Evolutionary conservation across 2,113 vertebrate genomes (phyloP).

Genomic region (Epinephelus moara): DNA sequence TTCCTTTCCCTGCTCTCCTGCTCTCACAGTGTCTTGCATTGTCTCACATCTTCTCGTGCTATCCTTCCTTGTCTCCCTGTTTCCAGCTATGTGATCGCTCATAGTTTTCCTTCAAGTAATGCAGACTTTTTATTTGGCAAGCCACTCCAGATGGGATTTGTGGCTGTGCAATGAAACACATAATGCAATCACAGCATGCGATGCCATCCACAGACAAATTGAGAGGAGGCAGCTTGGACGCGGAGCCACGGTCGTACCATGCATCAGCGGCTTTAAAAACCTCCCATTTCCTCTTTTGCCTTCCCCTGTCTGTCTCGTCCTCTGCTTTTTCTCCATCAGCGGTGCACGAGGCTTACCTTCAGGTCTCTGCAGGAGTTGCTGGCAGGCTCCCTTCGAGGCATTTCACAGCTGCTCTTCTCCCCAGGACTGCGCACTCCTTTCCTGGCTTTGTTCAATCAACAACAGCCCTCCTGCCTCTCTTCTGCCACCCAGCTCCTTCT

Average conservation of each 20-base stretch:
- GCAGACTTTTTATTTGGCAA: constrained; percentile 41
- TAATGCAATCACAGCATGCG: constrained; percentile 56
- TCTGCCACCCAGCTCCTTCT: constrained; percentile 76
- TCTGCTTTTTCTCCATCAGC: constrained; percentile 33
- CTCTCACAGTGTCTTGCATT: constrained; percentile 27
- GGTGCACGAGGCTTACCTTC: constrained; percentile 78
- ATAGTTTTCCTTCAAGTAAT: constrained; percentile 26
- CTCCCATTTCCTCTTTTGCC: constrained; percentile 37
- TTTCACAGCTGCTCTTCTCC: constrained; percentile 76
- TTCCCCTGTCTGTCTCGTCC: constrained; percentile 33
- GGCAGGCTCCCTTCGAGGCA: constrained; percentile 79
- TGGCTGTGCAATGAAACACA: constrained; percentile 42
- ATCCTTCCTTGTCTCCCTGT: neutral
- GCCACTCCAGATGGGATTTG: constrained; percentile 40
- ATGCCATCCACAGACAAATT: constrained; percentile 56
- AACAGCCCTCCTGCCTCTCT: constrained; percentile 69
- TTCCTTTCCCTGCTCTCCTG: constrained; percentile 30
- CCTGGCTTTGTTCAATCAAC: constrained; percentile 75
- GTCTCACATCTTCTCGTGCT: constrained; percentile 11
- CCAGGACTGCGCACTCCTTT: constrained; percentile 74
- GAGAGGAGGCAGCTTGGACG: constrained; percentile 51
- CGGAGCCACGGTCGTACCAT: constrained; percentile 46
- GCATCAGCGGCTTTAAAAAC: constrained; percentile 64
- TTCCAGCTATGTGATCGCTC: constrained; percentile 13
- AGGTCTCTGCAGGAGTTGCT: constrained; percentile 80